phyloP scores from a whole-genome alignment of 30 jellyfish, hydroid and myxozoan genomes.

The Pelagia noctiluca region DNA sequence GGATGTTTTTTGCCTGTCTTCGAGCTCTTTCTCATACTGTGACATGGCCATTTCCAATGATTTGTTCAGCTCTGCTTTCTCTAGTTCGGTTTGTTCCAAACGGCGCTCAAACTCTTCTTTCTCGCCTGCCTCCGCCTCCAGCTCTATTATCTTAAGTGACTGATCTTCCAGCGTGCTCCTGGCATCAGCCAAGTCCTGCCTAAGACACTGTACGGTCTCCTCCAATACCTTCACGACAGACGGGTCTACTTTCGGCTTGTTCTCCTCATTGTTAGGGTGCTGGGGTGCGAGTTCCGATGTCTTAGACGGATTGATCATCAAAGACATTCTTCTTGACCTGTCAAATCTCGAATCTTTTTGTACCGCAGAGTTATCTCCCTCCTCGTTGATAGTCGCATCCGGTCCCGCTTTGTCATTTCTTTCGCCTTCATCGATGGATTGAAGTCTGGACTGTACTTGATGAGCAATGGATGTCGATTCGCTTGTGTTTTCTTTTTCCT shows the following conservation, averaged over 20 bases:
- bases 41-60: slow-evolving; percentile 11
- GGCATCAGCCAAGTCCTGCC: slow-evolving; percentile 51
- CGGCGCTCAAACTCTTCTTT: slow-evolving; percentile 24
- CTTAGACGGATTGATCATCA: too few relatives aligned
- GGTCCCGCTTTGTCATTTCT: not conserved
- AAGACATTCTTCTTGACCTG: not conserved
- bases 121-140: slow-evolving; percentile 49
- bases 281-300: not conserved
- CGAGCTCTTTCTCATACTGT: slow-evolving; percentile 34
- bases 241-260: slow-evolving; percentile 4
- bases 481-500: not conserved
- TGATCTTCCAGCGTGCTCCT: slow-evolving; percentile 32
- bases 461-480: not conserved
- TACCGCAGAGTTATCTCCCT: not conserved
- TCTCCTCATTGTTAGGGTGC: too few relatives aligned
- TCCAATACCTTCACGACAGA: slow-evolving; percentile 31
- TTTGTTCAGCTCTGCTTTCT: slow-evolving; percentile 16
- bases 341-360: slow-evolving; percentile 4
- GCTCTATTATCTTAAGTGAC: slow-evolving; percentile 37
- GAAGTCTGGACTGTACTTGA: not conserved
- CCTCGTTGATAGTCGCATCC: not conserved
- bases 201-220: slow-evolving; percentile 37
- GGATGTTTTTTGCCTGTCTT: slow-evolving; percentile 7
- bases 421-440: not conserved
- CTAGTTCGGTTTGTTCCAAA: slow-evolving; percentile 13